These are phyloP conservation scores for Ormia ochracea DNA, from an alignment of 2,888 invertebrate genomes.

Conservation along the genomic window DNA sequence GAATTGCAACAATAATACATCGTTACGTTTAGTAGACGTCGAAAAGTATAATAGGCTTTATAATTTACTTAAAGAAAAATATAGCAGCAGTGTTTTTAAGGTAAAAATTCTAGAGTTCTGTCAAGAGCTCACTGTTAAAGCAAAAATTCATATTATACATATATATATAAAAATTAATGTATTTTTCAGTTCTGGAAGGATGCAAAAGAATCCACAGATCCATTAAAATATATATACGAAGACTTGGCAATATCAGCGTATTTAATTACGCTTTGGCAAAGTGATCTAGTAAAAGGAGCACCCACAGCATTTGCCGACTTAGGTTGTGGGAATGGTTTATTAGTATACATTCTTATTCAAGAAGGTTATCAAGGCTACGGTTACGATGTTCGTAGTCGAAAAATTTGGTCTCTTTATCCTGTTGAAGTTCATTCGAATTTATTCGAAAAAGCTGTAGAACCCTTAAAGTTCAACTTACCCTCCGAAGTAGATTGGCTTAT, in stretches of 20 bases:
- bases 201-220: constrained; percentile 93
- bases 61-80: constrained; percentile 85
- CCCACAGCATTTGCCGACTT: constrained; percentile 90
- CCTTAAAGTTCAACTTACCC: constrained; percentile 77
- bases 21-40: constrained; percentile 82
- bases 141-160: not conserved
- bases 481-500: constrained; percentile 93
- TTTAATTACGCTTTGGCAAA: constrained; percentile 87
- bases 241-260: constrained; percentile 96
- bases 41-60: constrained; percentile 86
- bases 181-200: constrained; percentile 88
- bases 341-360: constrained; percentile 89
- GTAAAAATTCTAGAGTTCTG: constrained; percentile 74
- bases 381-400: constrained; percentile 88
- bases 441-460: constrained; percentile 79
- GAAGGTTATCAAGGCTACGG: constrained; percentile 92
- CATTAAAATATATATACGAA: constrained; percentile 96
- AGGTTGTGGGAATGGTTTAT: constrained; percentile 97
- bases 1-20: constrained; percentile 70
- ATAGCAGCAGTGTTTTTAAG: constrained; percentile 85
- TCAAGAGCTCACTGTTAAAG: not conserved
- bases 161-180: not conserved
- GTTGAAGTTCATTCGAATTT: constrained; percentile 80
- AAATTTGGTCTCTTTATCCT: constrained; percentile 91
- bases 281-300: constrained; percentile 76